Evolutionary conservation across 2,888 invertebrate genomes (phyloP).

Genomic region (Mesorhabditis belari): DNA sequence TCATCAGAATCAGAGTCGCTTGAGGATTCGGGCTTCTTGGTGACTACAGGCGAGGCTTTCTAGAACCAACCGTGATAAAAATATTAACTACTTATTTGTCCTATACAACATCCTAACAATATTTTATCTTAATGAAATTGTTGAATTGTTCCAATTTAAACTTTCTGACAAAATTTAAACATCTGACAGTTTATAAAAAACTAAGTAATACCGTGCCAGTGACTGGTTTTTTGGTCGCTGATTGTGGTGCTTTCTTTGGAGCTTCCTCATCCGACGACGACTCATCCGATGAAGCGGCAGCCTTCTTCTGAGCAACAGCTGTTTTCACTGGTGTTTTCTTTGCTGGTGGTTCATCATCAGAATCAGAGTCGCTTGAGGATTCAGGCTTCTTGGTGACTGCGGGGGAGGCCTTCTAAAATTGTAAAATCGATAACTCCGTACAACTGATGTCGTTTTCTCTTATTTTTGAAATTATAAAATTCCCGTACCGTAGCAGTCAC

Average conservation of each 20-base stretch:
- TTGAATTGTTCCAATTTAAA: constrained; percentile 13
- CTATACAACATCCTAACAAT: not conserved
- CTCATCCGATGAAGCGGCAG: constrained; percentile 6
- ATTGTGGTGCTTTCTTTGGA: constrained; percentile 13
- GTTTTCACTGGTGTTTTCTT: not conserved
- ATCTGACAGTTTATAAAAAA: too few relatives aligned
- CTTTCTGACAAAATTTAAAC: constrained; percentile 14
- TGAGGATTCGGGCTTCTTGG: constrained; percentile 5
- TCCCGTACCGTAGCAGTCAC: too few relatives aligned
- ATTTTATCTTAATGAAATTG: constrained; percentile 14
- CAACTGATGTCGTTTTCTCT: too few relatives aligned
- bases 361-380: constrained; percentile 9
- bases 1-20: constrained; percentile 15
- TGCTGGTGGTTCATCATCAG: constrained; percentile 13
- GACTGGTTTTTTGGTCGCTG: constrained; percentile 6
- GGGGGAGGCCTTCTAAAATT: too few relatives aligned
- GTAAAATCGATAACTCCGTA: too few relatives aligned
- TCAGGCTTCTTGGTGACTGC: constrained; percentile 2
- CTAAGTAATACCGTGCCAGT: not conserved
- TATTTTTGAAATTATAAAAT: too few relatives aligned
- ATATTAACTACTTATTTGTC: constrained; percentile 4
- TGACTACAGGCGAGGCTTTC: too few relatives aligned
- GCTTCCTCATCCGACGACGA: constrained; percentile 14
- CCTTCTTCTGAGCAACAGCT: constrained; percentile 5
- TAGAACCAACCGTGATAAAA: too few relatives aligned